A percentile compares a stretch with the other conserved stretches of the same genome.
phyloP scores from a whole-genome alignment of 64 coral and sea anemone species.

The Pocillopora damicornis region DNA sequence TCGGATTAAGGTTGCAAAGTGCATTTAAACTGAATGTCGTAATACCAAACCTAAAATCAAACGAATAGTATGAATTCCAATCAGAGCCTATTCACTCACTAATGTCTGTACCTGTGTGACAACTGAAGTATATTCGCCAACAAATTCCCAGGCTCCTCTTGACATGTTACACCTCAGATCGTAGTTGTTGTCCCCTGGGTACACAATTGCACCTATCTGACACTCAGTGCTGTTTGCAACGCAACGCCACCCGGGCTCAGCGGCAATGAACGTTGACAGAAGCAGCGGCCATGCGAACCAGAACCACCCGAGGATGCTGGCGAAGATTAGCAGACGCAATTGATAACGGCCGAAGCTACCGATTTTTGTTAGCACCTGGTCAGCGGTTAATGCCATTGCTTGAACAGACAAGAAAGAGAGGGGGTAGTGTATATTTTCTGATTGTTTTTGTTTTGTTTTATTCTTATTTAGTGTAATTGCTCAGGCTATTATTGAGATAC shows the following conservation, averaged over 20 bases:
- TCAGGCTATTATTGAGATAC: too few relatives aligned
- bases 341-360: conserved; percentile 30
- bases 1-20: too few relatives aligned
- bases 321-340: neutral
- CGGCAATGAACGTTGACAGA: conserved; percentile 2
- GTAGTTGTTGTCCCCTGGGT: neutral
- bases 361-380: conserved; percentile 6
- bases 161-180: conserved; percentile 3
- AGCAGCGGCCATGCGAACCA: neutral
- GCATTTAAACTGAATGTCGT: too few relatives aligned
- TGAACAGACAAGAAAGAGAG: too few relatives aligned
- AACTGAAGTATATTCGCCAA: conserved; percentile 14
- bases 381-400: neutral
- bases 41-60: too few relatives aligned
- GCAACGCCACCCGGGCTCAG: conserved; percentile 5
- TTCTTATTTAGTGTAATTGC: too few relatives aligned
- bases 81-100: too few relatives aligned
- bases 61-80: too few relatives aligned
- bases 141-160: conserved; percentile 7
- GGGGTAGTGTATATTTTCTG: too few relatives aligned
- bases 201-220: neutral
- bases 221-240: neutral
- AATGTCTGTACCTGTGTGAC: neutral
- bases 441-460: too few relatives aligned
- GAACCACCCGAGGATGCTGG: neutral